phyloP scores from a whole-genome alignment of 2,797 vertebrate species.

The Buceros bicornis region DNA sequence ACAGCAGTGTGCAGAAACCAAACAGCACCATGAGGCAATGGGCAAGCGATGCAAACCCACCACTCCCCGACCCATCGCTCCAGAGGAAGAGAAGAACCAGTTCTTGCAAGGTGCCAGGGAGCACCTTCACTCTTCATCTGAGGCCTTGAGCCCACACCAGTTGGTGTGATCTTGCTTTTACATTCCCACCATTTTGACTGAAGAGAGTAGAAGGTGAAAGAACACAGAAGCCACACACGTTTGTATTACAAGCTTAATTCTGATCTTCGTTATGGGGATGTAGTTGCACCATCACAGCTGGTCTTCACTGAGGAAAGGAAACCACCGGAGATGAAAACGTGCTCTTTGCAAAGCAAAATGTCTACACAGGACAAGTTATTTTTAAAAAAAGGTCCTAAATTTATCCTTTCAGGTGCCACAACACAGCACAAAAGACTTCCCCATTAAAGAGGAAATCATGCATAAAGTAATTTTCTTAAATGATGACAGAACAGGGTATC shows the following conservation, averaged over 20 bases:
- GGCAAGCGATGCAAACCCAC: not conserved
- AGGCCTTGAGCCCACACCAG: not conserved
- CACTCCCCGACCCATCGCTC: too few species aligned
- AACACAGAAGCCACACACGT: not conserved
- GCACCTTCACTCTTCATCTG: not conserved
- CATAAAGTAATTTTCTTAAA: not conserved
- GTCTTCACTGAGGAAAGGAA: not conserved
- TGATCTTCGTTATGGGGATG: not conserved
- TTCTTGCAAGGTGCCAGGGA: not conserved
- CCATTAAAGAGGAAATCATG: not conserved
- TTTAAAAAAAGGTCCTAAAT: not conserved
- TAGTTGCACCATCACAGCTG: not conserved
- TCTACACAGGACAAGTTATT: not conserved
- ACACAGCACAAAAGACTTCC: not conserved
- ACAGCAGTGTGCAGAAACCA: accelerated
- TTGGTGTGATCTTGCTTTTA: not conserved
- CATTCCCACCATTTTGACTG: not conserved
- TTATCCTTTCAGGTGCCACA: not conserved
- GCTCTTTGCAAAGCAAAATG: not conserved
- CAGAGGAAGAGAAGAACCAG: not conserved
- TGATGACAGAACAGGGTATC: not conserved
- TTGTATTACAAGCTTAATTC: not conserved
- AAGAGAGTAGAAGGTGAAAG: not conserved
- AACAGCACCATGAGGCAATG: not conserved
- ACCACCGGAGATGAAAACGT: not conserved